Conservation (phyloP, 2,888 invertebrate genomes). For the Penaeus monodon region DNA sequence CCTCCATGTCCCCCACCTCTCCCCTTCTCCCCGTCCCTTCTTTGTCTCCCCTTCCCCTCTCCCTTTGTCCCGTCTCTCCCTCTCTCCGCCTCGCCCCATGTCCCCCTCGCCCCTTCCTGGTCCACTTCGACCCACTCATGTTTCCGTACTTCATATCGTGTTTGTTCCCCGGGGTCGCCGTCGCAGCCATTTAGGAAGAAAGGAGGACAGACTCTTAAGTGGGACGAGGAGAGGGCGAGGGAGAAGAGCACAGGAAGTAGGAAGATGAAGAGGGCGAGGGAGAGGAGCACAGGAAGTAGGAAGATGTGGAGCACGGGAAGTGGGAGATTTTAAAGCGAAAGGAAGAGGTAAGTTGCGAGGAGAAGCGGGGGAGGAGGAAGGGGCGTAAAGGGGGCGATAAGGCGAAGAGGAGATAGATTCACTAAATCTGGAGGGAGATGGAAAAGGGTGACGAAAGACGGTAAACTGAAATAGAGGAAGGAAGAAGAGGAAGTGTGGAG, state of each 20-base stretch:
- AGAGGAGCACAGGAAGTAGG: not conserved
- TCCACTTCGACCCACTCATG: too few relatives aligned
- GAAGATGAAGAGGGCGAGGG: not conserved
- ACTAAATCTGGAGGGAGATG: not conserved
- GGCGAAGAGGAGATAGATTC: not conserved
- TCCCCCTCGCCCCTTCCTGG: too few relatives aligned
- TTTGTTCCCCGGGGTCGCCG: too few relatives aligned
- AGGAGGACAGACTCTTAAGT: too few relatives aligned
- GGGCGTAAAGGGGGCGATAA: not conserved
- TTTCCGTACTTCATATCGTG: too few relatives aligned
- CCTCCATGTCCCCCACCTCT: too few relatives aligned
- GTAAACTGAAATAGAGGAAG: not conserved
- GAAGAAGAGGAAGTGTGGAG: slow-evolving; percentile 2
- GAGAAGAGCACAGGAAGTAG: not conserved
- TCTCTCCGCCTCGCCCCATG: too few relatives aligned
- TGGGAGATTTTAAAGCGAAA: not conserved
- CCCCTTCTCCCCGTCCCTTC: too few relatives aligned
- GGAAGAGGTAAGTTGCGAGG: not conserved
- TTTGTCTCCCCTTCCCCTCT: too few relatives aligned
- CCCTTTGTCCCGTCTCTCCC: too few relatives aligned
- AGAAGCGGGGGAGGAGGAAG: not conserved
- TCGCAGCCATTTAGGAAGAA: too few relatives aligned
- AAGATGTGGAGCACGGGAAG: not conserved
- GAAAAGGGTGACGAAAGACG: not conserved
- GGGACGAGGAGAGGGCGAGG: too few relatives aligned